A percentile compares a stretch with the other conserved stretches of the same genome.
Conservation (phyloP, 2,113 vertebrate species). For the Pagrus major region DNA sequence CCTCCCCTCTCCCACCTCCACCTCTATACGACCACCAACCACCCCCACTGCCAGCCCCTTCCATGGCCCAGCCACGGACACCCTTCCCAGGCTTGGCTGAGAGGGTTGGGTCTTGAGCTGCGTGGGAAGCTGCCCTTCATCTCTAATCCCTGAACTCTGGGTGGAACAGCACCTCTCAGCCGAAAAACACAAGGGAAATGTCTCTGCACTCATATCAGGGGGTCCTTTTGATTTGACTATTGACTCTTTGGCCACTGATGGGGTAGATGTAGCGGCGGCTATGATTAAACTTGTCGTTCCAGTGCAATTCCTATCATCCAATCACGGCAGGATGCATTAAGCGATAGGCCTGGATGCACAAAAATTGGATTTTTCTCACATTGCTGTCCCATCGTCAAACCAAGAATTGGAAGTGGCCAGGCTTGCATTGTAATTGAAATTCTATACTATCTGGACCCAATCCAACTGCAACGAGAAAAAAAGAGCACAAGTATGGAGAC, state of each 20-base stretch:
- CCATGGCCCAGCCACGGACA: constrained; percentile 61
- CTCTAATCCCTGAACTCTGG: constrained; percentile 49
- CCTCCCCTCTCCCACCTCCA: constrained; percentile 58
- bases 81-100: constrained; percentile 55
- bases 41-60: constrained; percentile 71
- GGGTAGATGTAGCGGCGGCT: constrained; percentile 66
- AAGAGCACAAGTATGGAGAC: constrained; percentile 23
- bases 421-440: constrained; percentile 75
- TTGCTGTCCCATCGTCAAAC: constrained; percentile 66
- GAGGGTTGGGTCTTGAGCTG: constrained; percentile 42
- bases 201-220: constrained; percentile 74
- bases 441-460: constrained; percentile 59
- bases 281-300: constrained; percentile 79
- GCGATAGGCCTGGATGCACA: constrained; percentile 76
- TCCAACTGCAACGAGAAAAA: constrained; percentile 49
- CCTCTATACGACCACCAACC: constrained; percentile 71
- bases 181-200: constrained; percentile 72
- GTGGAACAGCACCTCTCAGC: constrained; percentile 63
- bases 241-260: constrained; percentile 70
- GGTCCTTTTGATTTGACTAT: constrained; percentile 73
- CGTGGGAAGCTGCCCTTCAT: constrained; percentile 54
- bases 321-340: constrained; percentile 64
- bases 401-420: constrained; percentile 69
- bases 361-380: constrained; percentile 77
- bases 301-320: constrained; percentile 64